These are phyloP conservation scores for Papilio xuthus DNA, from an alignment of 1,140 invertebrate species.

Conservation along the genomic window DNA sequence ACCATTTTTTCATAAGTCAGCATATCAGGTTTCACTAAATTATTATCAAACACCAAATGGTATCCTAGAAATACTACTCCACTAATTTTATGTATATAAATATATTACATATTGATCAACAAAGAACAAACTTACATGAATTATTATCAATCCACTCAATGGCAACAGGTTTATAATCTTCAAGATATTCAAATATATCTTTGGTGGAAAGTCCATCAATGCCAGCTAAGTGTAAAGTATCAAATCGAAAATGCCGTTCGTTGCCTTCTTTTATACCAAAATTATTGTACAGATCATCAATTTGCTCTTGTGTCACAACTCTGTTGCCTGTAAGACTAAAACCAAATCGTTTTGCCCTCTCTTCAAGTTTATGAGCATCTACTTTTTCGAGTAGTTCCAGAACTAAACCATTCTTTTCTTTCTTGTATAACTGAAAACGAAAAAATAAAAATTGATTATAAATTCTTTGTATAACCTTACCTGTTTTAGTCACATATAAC, in stretches of 20 bases:
- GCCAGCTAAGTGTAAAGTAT: constrained; percentile 89
- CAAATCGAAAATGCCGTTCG: constrained; percentile 85
- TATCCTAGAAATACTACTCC: no score
- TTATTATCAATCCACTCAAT: constrained; percentile 92
- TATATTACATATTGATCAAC: no score
- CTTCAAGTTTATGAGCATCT: constrained; percentile 84
- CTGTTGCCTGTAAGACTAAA: constrained; percentile 82
- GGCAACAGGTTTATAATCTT: constrained; percentile 86
- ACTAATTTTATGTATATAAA: no score
- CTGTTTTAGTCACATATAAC: constrained; percentile 26
- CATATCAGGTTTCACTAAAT: no score
- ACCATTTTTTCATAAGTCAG: no score
- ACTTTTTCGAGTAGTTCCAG: constrained; percentile 85
- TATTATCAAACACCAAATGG: no score
- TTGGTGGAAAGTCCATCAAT: constrained; percentile 88
- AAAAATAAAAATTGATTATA: constrained; percentile 41
- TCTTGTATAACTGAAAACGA: constrained; percentile 69
- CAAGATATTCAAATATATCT: constrained; percentile 90
- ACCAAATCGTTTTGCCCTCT: constrained; percentile 87
- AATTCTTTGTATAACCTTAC: neutral
- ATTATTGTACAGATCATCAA: constrained; percentile 85
- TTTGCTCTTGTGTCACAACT: constrained; percentile 81
- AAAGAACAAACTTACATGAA: constrained; percentile 83
- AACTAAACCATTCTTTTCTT: constrained; percentile 80
- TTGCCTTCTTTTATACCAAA: constrained; percentile 84